Percentiles rank a stretch among this genome's conserved stretches.
Evolutionary conservation across 2,113 vertebrate species (phyloP).

Genomic region (Gopherus flavomarginatus): DNA sequence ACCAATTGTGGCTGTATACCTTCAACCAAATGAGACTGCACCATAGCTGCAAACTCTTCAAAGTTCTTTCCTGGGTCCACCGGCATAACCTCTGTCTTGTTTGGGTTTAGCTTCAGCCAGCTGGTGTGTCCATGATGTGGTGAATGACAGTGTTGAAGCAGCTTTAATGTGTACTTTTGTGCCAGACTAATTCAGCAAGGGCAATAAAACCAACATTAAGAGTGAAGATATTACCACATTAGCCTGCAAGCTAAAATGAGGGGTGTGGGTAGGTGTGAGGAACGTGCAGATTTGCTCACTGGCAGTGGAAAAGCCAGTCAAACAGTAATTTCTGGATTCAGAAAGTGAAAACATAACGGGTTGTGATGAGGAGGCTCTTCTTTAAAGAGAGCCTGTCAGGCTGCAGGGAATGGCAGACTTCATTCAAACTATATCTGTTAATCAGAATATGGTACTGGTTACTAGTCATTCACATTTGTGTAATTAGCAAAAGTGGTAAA

Average conservation of each 20-base stretch:
- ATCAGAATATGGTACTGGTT: neutral
- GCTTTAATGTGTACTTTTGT: neutral
- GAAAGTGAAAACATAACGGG: neutral
- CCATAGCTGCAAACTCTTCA: neutral
- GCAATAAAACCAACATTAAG: neutral
- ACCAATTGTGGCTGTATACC: neutral
- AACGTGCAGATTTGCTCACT: neutral
- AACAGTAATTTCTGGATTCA: neutral
- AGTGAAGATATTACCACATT: neutral
- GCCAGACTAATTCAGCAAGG: neutral
- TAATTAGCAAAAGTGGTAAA: neutral
- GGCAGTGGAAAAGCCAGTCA: neutral
- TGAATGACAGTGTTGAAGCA: neutral
- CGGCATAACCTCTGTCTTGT: neutral
- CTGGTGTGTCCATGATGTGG: neutral
- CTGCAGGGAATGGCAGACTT: neutral
- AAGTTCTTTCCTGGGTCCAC: neutral
- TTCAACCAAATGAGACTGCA: neutral
- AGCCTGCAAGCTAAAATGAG: neutral
- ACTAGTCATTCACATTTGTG: rapidly evolving
- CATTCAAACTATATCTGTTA: neutral
- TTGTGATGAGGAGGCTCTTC: neutral
- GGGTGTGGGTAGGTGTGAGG: neutral
- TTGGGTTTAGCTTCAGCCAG: neutral
- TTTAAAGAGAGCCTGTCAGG: neutral